Conservation (phyloP, 2,888 invertebrate species). For the Tachina fera region DNA sequence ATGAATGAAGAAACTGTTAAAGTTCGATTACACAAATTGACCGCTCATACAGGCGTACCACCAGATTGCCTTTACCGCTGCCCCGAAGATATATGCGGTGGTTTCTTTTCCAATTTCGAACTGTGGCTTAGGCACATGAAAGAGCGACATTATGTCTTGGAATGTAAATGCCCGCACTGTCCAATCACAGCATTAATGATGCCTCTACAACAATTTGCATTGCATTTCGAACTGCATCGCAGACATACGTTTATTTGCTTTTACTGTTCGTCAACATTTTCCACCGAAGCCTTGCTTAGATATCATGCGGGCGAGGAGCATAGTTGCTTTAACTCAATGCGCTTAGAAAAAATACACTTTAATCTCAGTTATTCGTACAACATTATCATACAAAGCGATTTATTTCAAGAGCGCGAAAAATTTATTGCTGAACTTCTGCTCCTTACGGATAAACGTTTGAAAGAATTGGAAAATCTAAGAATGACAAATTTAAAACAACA, state of each 20-base stretch:
- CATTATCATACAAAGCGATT: slow-evolving; percentile 54
- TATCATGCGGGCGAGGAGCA: slow-evolving; percentile 60
- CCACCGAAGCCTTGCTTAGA: slow-evolving; percentile 21
- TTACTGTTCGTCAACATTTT: slow-evolving; percentile 66
- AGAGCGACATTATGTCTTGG: slow-evolving; percentile 67
- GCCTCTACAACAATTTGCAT: slow-evolving; percentile 55
- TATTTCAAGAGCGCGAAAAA: slow-evolving; percentile 49
- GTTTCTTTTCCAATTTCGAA: slow-evolving; percentile 72
- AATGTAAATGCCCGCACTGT: slow-evolving; percentile 72
- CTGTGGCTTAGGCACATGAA: slow-evolving; percentile 73
- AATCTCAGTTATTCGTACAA: slow-evolving; percentile 69
- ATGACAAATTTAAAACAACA: slow-evolving; percentile 45
- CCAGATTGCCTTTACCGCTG: slow-evolving; percentile 73
- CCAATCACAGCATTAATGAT: background rate
- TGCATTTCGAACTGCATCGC: slow-evolving; percentile 71
- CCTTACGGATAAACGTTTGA: slow-evolving; percentile 62
- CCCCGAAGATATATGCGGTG: slow-evolving; percentile 68
- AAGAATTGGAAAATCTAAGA: slow-evolving; percentile 47
- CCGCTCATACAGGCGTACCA: slow-evolving; percentile 67
- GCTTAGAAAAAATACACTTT: slow-evolving; percentile 62
- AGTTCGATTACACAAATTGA: slow-evolving; percentile 65
- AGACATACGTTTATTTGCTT: slow-evolving; percentile 72
- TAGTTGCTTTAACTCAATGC: slow-evolving; percentile 30
- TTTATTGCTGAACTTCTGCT: slow-evolving; percentile 59
- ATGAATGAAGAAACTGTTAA: slow-evolving; percentile 62